Percentiles rank a stretch among this genome's conserved stretches.
Evolutionary conservation across 2,797 vertebrate species (phyloP).

Genomic region (Acrossocheilus wenchowensis): DNA sequence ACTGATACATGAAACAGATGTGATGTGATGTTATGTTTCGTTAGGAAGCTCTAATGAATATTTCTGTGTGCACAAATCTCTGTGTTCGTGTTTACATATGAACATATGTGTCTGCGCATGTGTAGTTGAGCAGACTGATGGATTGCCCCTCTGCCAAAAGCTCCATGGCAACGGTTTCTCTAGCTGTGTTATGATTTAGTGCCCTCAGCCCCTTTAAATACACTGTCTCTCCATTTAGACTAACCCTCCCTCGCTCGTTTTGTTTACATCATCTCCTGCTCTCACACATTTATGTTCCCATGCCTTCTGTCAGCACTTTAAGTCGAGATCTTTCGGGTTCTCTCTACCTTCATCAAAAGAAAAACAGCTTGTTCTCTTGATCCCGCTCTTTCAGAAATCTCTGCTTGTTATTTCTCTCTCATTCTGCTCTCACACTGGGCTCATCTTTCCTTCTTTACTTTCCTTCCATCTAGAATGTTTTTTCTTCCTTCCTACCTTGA

Average conservation of each 20-base stretch:
- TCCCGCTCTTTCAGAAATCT: slow-evolving; percentile 2
- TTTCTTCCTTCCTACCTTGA: background rate
- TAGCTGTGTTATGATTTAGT: slow-evolving; percentile 43
- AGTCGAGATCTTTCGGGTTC: background rate
- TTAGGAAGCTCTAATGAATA: background rate
- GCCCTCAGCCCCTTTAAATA: slow-evolving; percentile 50
- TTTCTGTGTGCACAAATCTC: background rate
- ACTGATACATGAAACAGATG: background rate
- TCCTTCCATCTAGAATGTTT: background rate
- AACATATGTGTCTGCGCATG: slow-evolving; percentile 28
- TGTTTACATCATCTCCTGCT: slow-evolving; percentile 23
- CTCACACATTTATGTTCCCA: slow-evolving; percentile 1
- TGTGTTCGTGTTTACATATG: slow-evolving; percentile 5
- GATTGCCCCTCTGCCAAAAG: slow-evolving; percentile 30
- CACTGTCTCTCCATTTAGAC: slow-evolving; percentile 41
- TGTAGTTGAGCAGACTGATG: slow-evolving; percentile 30
- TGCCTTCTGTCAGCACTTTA: slow-evolving; percentile 9
- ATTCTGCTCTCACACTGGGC: background rate
- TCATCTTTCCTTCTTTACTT: background rate
- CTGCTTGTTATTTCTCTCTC: slow-evolving; percentile 8
- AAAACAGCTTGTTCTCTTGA: slow-evolving; percentile 5
- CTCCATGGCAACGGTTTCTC: slow-evolving; percentile 54
- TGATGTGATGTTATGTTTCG: background rate
- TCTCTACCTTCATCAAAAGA: slow-evolving; percentile 26
- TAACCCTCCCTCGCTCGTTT: slow-evolving; percentile 27